Base-by-base conservation (phyloP, 2,797 vertebrate genomes). In the Hozukius guyotensis region DNA sequence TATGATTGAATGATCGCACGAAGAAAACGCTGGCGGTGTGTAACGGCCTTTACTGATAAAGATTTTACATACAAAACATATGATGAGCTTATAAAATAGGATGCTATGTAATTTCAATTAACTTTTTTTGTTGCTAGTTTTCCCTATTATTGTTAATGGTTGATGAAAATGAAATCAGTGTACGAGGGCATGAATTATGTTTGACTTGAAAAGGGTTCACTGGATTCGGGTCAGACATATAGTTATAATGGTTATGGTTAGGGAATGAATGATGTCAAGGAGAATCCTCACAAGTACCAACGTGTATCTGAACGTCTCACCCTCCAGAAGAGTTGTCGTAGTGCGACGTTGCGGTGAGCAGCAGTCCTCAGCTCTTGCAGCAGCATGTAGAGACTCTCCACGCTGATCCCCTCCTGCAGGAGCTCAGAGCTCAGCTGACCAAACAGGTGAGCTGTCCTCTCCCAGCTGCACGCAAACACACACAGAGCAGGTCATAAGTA, bases 321-420 rank as follows among this genome's bases (percentile, higher is more conserved):
- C 94, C 93, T 96, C 97, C 96, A 97, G 93, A 97, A 97, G 81
- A 97, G 94, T 12, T 85, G 89, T 62, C 94, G 93, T 20, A 97
- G 85, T 0, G 91, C 74, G 18, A 93, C 49, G 77, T 89, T 91
- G 22, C 93, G 92, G 42, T 92, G 95, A 0, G 96, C 94, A 2
- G 95, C 94, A 0, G 91, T 94, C 36, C 89, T 89, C 75, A 97
- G 94, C 90, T 97, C 96, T 53, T 89, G 95, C 78, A 96, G 87
- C 78, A 97, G 89, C 81, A 94, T 87, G 84, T 96, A 94, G 31
- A 93, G 85, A 31, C 86, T 90, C 87, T 95, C 94, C 88, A 96
- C 73, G 1, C 87, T 77, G 77, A 94, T 87, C 36, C 88, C 91
- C 49, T 95, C 93, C 92, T 95, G 95, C 52, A 96, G 94, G 42